Conservation (phyloP, 2,797 vertebrate species). For the Benthosema pterotum region DNA sequence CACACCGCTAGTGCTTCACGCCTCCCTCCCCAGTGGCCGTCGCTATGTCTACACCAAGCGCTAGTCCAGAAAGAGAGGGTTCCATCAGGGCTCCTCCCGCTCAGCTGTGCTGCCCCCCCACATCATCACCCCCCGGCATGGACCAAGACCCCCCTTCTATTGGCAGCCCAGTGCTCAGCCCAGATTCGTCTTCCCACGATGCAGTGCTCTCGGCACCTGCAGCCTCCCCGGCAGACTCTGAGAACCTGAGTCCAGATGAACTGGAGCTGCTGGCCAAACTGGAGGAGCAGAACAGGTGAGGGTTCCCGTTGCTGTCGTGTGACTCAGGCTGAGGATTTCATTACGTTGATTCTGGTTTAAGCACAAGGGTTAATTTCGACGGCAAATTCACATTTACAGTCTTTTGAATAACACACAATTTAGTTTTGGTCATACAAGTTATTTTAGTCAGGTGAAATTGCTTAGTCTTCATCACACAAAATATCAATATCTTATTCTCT, state of each 20-base stretch:
- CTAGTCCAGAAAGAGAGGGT: constrained; percentile 80
- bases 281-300: constrained; percentile 95
- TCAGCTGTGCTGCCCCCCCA: constrained; percentile 70
- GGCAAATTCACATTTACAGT: too few species aligned
- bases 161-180: constrained; percentile 91
- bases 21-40: constrained; percentile 17
- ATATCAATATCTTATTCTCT: too few species aligned
- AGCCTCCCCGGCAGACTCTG: constrained; percentile 89
- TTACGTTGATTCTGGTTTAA: too few species aligned
- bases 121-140: constrained; percentile 66
- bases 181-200: constrained; percentile 91
- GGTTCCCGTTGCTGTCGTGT: too few species aligned
- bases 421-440: too few species aligned
- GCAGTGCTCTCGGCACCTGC: constrained; percentile 84
- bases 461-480: too few species aligned
- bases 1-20: constrained; percentile 24
- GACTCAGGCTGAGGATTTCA: too few species aligned
- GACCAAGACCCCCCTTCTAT: constrained; percentile 78
- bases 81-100: constrained; percentile 54
- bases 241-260: constrained; percentile 94
- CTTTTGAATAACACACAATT: too few species aligned
- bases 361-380: too few species aligned
- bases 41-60: constrained; percentile 77
- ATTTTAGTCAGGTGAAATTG: too few species aligned
- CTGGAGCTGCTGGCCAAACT: constrained; percentile 94